These are phyloP conservation scores for Passerina amoena DNA, from an alignment of 2,113 vertebrate genomes.

Conservation along the genomic window DNA sequence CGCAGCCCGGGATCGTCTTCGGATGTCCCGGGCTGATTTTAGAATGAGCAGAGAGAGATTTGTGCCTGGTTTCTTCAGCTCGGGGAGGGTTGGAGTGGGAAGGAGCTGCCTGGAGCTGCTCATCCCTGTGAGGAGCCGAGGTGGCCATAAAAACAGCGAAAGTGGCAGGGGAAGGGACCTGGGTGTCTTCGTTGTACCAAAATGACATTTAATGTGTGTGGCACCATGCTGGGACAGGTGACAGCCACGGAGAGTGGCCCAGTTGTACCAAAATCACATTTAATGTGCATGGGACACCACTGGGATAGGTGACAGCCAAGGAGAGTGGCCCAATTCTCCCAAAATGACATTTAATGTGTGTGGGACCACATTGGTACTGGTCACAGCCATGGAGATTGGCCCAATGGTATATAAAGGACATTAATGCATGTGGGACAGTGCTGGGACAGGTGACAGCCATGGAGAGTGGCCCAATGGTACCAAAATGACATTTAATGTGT, in stretches of 20 bases:
- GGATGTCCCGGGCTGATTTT: fast-evolving
- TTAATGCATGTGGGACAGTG: too few relatives aligned
- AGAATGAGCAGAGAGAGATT: not conserved
- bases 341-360: fast-evolving
- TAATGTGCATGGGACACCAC: fast-evolving
- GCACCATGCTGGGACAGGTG: too few relatives aligned
- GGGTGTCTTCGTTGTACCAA: not conserved
- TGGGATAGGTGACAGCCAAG: not conserved
- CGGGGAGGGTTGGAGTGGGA: not conserved
- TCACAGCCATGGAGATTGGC: not conserved
- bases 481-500: fast-evolving
- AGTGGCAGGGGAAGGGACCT: fast-evolving
- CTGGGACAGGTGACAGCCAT: not conserved
- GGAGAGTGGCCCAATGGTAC: not conserved
- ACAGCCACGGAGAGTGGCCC: not conserved
- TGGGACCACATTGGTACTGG: too few relatives aligned
- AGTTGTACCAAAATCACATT: fast-evolving
- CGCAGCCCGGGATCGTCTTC: fast-evolving
- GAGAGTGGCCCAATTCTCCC: too few relatives aligned
- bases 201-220: too few relatives aligned
- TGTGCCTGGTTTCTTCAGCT: fast-evolving
- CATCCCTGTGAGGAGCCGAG: fast-evolving
- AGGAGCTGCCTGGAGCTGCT: not conserved
- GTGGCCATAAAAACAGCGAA: not conserved
- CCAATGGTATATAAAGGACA: too few relatives aligned